Percentiles rank a stretch among this genome's conserved stretches.
phyloP scores from a whole-genome alignment of 2,888 invertebrate species.

The Rugalucina vietnamica region DNA sequence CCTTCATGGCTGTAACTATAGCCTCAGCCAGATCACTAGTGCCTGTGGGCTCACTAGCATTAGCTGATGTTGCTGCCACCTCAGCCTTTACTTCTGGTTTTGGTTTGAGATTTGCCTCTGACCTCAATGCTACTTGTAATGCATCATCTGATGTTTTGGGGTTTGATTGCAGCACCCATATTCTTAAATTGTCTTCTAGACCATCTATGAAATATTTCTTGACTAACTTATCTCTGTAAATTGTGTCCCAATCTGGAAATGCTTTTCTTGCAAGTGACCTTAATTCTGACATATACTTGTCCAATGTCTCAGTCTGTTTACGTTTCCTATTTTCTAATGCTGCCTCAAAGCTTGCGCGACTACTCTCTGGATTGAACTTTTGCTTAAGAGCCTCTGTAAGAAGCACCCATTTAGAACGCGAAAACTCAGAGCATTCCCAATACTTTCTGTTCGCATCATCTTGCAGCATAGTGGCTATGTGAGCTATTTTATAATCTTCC shows the following conservation, averaged over 20 bases:
- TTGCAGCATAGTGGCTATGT: too few species aligned
- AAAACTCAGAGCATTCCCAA: too few species aligned
- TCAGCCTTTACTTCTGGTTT: background rate
- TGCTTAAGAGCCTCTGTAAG: too few species aligned
- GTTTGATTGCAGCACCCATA: conserved; percentile 16
- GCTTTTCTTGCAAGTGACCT: background rate
- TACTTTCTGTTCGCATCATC: too few species aligned
- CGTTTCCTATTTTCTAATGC: background rate
- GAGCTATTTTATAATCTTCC: background rate
- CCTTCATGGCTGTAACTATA: background rate
- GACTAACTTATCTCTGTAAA: background rate
- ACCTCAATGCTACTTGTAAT: conserved; percentile 6
- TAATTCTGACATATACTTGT: background rate
- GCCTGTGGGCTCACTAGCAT: background rate
- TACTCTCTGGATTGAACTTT: too few species aligned
- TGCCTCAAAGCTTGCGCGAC: too few species aligned
- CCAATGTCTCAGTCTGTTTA: background rate
- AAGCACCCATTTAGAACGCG: too few species aligned
- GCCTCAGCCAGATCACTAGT: background rate
- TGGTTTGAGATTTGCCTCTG: background rate
- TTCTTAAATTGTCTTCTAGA: background rate
- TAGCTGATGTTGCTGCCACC: background rate
- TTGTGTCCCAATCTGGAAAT: background rate
- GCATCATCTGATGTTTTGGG: conserved; percentile 5
- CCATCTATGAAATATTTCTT: conserved; percentile 17